These are phyloP conservation scores for Xenotilapia longispinis DNA, from an alignment of 2,113 vertebrate genomes.

Conservation along the genomic window DNA sequence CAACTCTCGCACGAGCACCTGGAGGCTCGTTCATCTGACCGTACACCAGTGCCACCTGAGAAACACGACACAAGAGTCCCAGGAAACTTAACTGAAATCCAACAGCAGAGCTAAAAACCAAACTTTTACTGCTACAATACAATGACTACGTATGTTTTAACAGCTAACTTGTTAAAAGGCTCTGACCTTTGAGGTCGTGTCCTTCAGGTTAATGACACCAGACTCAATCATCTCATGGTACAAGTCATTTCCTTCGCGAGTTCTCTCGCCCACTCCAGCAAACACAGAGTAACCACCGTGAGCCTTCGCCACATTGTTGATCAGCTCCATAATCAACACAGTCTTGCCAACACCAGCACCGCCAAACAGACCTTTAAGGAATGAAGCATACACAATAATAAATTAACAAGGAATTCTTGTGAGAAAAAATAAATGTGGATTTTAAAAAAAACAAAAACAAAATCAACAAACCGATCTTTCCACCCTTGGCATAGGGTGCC, in stretches of 20 bases:
- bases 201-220: conserved; percentile 97
- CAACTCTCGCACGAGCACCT: conserved; percentile 91
- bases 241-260: conserved; percentile 94
- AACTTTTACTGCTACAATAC: not conserved
- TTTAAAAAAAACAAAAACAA: accelerated
- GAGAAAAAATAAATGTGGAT: conserved; percentile 43
- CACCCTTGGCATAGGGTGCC: conserved; percentile 96
- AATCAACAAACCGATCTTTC: conserved; percentile 80
- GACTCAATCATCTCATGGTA: conserved; percentile 99
- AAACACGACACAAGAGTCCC: not conserved
- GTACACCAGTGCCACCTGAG: conserved; percentile 92
- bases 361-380: conserved; percentile 83
- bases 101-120: not conserved
- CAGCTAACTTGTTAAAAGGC: not conserved
- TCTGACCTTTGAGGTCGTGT: conserved; percentile 90
- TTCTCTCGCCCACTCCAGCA: conserved; percentile 93
- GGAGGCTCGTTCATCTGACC: conserved; percentile 99
- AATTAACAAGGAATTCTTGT: not conserved
- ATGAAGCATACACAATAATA: not conserved
- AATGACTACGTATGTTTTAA: not conserved
- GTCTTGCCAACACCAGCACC: conserved; percentile 97
- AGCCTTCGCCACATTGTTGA: conserved; percentile 98
- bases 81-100: not conserved
- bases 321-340: conserved; percentile 96
- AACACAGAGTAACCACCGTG: conserved; percentile 98